Conservation (phyloP, 2,888 invertebrate species). For the Hydraecia micacea region DNA sequence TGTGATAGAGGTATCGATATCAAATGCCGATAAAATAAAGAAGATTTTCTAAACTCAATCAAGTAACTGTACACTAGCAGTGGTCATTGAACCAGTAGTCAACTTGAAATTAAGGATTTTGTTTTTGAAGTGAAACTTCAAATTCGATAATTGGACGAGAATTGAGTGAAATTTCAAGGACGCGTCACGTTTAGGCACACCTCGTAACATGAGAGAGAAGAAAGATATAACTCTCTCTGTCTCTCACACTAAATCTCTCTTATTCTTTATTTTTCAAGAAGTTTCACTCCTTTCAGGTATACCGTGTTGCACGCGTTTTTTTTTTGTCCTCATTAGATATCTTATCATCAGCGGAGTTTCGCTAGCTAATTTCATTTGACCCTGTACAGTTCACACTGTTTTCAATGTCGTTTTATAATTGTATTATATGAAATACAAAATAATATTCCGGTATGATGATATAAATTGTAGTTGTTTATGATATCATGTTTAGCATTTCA, state of each 20-base stretch:
- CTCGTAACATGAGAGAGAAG: background rate
- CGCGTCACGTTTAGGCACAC: background rate
- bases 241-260: background rate
- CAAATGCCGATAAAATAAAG: background rate
- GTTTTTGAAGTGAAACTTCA: background rate
- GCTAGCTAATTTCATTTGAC: background rate
- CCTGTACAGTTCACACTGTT: background rate
- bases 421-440: slow-evolving; percentile 8
- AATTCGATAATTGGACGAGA: background rate
- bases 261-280: background rate
- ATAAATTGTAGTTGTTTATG: slow-evolving; percentile 1
- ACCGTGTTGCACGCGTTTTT: background rate
- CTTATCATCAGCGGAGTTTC: background rate
- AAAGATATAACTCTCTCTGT: background rate
- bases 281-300: background rate
- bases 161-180: background rate
- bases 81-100: background rate
- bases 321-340: background rate
- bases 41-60: background rate
- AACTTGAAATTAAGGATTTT: background rate
- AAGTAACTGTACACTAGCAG: background rate
- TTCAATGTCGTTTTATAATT: background rate
- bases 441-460: slow-evolving; percentile 13
- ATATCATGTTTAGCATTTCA: slow-evolving; percentile 2
- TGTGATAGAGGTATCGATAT: no score